Evolutionary conservation across 2,888 invertebrate species (phyloP), one percentile per base, ranked within the genome.

Genomic region (Metopia argyrocephala): DNA sequence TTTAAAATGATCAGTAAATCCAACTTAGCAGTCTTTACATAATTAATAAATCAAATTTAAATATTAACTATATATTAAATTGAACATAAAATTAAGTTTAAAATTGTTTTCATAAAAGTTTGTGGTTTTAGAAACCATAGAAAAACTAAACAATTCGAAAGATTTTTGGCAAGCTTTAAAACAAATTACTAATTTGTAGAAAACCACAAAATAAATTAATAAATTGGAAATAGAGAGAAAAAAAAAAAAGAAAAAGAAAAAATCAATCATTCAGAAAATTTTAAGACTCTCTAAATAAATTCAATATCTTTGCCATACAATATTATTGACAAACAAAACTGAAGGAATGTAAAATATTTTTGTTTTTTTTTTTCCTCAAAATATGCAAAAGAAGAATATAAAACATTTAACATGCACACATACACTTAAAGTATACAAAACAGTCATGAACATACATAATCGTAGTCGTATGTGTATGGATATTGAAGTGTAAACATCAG

Each of bases 201-300:
- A 25, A 23, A 38, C 62, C 62, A 48, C 62, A 6, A 6, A 56
- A n/a, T n/a, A n/a, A 54, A 15, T 54, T 54, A 15, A 54, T 54
- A 5, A 27, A 27, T 25, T 2, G 18, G 2, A 48, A 46, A 23
- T n/a, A 20, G 6, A 15, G n/a, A 25, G 3, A 27, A 18, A 28
- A 31, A 31, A 20, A 12, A 15, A 38, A 38, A 31, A 48, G 28
- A 9, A 59, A 57, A 38, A 31, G 23, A 65, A 57, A 9, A 27
- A 45, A 73, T 62, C 23, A 73, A 54, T 38, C 45, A 54, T 46
- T 23, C 20, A 45, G 15, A 38, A 38, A 38, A 38, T 12, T 12
- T 38, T 38, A 73, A 64, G 5, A n/a, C 38, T 50, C 50, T 70
- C 6, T 9, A 61, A 69, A 20, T 46, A 12, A 25, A 59, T 7